Conservation (phyloP, 2,888 invertebrate genomes). For the Andrena bicolor region DNA sequence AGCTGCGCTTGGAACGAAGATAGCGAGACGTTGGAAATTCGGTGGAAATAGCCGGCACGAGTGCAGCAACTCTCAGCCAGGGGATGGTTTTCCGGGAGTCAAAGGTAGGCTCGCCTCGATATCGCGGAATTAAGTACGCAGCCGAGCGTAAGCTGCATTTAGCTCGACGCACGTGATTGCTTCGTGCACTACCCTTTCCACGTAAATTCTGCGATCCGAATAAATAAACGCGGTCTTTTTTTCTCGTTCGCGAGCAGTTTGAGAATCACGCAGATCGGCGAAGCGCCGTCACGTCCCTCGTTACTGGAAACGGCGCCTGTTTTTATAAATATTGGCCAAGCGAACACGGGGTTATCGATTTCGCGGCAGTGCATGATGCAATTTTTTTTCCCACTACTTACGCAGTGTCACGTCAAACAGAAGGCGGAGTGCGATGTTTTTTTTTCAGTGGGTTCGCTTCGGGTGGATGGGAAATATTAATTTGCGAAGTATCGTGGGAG, state of each 20-base stretch:
- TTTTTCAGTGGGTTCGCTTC: background rate
- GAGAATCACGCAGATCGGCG: background rate
- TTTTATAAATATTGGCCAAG: conserved; percentile 36
- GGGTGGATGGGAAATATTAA: background rate
- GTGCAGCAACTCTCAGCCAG: background rate
- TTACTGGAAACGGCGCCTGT: background rate
- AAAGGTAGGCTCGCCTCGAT: background rate
- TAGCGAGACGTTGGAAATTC: conserved; percentile 14
- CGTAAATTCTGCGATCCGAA: conserved; percentile 14
- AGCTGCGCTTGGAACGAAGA: background rate
- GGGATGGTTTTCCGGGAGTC: conserved; percentile 10
- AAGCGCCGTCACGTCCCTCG: background rate
- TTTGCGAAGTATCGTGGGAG: background rate
- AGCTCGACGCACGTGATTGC: conserved; percentile 31
- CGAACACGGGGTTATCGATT: conserved; percentile 31
- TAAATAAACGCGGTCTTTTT: too few species aligned
- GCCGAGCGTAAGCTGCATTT: conserved; percentile 13
- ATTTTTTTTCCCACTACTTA: conserved; percentile 16
- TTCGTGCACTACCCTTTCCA: background rate
- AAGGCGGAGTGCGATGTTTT: too few species aligned
- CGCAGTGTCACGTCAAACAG: background rate
- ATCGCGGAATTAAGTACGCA: conserved; percentile 25
- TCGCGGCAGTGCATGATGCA: conserved; percentile 3
- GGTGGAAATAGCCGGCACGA: conserved; percentile 2
- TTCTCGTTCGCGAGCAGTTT: background rate